A percentile compares a stretch with the other conserved stretches of the same genome.
These are phyloP conservation scores for Drosophila glabriapex DNA, from an alignment of 2,888 invertebrate genomes.

Conservation along the genomic window DNA sequence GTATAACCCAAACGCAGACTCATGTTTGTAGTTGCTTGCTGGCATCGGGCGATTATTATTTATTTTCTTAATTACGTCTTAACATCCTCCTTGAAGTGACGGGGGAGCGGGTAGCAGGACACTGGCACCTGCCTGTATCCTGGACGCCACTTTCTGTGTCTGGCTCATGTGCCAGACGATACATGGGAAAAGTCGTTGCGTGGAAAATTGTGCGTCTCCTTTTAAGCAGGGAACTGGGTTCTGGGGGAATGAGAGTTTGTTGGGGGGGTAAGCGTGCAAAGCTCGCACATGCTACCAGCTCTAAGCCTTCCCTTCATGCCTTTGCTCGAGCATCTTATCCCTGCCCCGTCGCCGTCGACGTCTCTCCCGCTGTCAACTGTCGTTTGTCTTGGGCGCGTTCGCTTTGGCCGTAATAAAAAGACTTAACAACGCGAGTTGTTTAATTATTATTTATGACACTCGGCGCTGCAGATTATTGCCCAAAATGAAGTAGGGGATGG, in stretches of 20 bases:
- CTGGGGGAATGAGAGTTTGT: neutral
- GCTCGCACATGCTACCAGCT: slow-evolving; percentile 74
- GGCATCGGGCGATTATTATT: slow-evolving; percentile 81
- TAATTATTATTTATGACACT: slow-evolving; percentile 83
- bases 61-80: slow-evolving; percentile 83
- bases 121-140: slow-evolving; percentile 54
- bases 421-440: slow-evolving; percentile 81
- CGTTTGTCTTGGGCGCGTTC: slow-evolving; percentile 67
- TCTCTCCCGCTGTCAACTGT: slow-evolving; percentile 62
- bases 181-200: slow-evolving; percentile 55
- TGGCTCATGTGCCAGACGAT: slow-evolving; percentile 65
- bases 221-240: neutral
- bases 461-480: slow-evolving; percentile 73
- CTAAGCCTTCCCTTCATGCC: slow-evolving; percentile 71
- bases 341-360: slow-evolving; percentile 19
- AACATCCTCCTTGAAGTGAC: slow-evolving; percentile 65
- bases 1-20: slow-evolving; percentile 14
- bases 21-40: slow-evolving; percentile 40
- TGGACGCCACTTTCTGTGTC: slow-evolving; percentile 25
- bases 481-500: slow-evolving; percentile 17
- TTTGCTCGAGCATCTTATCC: slow-evolving; percentile 66
- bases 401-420: slow-evolving; percentile 72
- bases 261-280: slow-evolving; percentile 18
- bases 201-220: slow-evolving; percentile 69
- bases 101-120: slow-evolving; percentile 11